These are phyloP conservation scores for Colletes collaris DNA, from an alignment of 2,888 invertebrate genomes.

Conservation along the genomic window DNA sequence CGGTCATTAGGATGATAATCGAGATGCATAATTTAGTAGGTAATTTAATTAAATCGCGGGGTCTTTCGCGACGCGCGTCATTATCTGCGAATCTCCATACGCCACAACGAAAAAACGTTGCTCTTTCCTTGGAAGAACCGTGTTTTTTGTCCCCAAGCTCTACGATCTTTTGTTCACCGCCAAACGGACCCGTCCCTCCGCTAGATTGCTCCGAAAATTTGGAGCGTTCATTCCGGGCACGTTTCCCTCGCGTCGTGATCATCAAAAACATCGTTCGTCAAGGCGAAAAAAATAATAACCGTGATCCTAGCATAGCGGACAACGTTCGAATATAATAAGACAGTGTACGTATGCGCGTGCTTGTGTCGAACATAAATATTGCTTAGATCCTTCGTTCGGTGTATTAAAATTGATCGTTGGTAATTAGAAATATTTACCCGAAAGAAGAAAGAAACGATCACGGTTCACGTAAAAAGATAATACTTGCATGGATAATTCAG, in stretches of 20 bases:
- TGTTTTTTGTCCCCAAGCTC: constrained; percentile 1
- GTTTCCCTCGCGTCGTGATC: neutral
- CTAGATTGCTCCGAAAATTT: constrained; percentile 10
- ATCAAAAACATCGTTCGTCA: constrained; percentile 8
- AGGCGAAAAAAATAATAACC: neutral
- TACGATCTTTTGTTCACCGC: neutral
- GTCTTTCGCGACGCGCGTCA: constrained; percentile 22
- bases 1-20: constrained; percentile 58
- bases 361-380: no score
- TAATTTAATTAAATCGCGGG: constrained; percentile 62
- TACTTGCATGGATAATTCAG: no score
- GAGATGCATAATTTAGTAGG: constrained; percentile 38
- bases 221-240: constrained; percentile 13
- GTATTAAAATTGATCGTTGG: no score
- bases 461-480: no score
- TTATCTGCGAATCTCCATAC: constrained; percentile 25
- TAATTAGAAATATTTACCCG: no score
- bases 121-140: neutral
- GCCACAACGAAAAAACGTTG: neutral
- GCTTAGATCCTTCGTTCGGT: no score
- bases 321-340: no score
- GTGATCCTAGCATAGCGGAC: neutral
- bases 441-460: no score
- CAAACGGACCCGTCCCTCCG: neutral
- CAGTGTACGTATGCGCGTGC: no score